Evolutionary conservation across 2,113 vertebrate species (phyloP), one percentile per base, ranked within the genome.

Genomic region (Zosterops pallidus): DNA sequence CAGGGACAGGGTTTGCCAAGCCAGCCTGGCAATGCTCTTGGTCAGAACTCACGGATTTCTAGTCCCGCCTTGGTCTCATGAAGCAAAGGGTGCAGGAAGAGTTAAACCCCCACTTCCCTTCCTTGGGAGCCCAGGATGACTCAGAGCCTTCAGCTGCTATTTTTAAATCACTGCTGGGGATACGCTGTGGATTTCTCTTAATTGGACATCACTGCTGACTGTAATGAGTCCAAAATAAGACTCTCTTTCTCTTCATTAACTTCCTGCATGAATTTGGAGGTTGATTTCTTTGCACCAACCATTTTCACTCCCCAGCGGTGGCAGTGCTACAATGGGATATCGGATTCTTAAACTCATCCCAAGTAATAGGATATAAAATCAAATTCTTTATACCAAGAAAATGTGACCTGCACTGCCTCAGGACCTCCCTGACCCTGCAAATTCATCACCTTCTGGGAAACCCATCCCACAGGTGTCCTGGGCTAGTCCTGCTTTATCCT

Each of bases 271-370:
- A 70, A 94, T 95, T 62, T 96, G 94, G 85, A 90, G 64, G 85
- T 94, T 98, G 80, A 65, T 94, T 96, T 94, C 92, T 63, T 79
- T 87, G 83, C 76, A 57, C 89, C 92, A 96, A 86, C 87, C n/a
- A 26, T 71, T 82, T 95, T 91, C 85, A 47, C 76, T 93, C 71
- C 92, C 83, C 91, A 79, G 70, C 1, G 11, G 65, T 93, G 37
- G 37, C 86, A 56, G 86, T 28, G 68, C 55, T 87, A 28, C 33
- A 55, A 79, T 65, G 92, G 82, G 83, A 94, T 53, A 62, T 55
- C 70, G 90, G 76, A 91, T 97, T 93, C 94, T 93, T 95, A 93
- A 96, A 94, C 20, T 5, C 84, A 90, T 64, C 81, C 85, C 65
- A 35, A 95, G 81, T 88, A 95, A 79, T 49, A 83, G 87, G 65